A percentile compares a stretch with the other conserved stretches of the same genome.
phyloP scores from a whole-genome alignment of 2,797 vertebrate species.

The Poecilia velifera region DNA sequence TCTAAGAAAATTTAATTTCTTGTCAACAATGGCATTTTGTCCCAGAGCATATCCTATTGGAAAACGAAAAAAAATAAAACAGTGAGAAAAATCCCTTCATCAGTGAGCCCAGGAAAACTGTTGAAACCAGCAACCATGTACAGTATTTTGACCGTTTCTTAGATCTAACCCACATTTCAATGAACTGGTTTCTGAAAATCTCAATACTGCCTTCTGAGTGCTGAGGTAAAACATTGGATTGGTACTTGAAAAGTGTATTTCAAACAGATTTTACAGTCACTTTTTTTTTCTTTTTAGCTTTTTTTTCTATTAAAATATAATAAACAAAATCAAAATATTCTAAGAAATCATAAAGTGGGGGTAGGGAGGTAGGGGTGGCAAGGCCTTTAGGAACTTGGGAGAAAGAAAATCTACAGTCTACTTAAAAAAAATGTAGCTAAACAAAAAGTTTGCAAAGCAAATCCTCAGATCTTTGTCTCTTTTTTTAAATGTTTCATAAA shows the following conservation, averaged over 20 bases:
- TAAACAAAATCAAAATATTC: slow-evolving; percentile 17
- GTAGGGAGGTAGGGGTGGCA: neutral
- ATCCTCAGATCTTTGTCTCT: slow-evolving; percentile 21
- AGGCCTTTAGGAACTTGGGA: slow-evolving; percentile 28
- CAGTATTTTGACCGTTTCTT: slow-evolving; percentile 60
- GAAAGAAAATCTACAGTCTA: slow-evolving; percentile 38
- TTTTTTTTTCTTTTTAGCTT: slow-evolving; percentile 18
- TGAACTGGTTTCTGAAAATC: slow-evolving; percentile 51
- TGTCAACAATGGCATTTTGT: slow-evolving; percentile 77
- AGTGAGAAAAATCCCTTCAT: slow-evolving; percentile 71
- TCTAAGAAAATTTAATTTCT: slow-evolving; percentile 65
- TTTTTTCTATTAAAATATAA: slow-evolving; percentile 50
- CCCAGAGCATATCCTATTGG: slow-evolving; percentile 77
- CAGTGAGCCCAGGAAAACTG: slow-evolving; percentile 49
- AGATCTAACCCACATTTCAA: slow-evolving; percentile 39
- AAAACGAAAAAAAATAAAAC: slow-evolving; percentile 64
- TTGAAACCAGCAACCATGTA: slow-evolving; percentile 46
- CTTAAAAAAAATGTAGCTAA: slow-evolving; percentile 10
- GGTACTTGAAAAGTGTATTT: slow-evolving; percentile 48
- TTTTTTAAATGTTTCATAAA: slow-evolving; percentile 19
- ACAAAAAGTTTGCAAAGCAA: slow-evolving; percentile 28
- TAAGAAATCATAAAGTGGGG: slow-evolving; percentile 10
- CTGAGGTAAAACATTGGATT: slow-evolving; percentile 73
- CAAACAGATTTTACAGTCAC: slow-evolving; percentile 62
- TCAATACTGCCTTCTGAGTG: slow-evolving; percentile 62